These are phyloP conservation scores for Heliconius melpomene DNA, from an alignment of 1,140 invertebrate genomes.

Conservation along the genomic window DNA sequence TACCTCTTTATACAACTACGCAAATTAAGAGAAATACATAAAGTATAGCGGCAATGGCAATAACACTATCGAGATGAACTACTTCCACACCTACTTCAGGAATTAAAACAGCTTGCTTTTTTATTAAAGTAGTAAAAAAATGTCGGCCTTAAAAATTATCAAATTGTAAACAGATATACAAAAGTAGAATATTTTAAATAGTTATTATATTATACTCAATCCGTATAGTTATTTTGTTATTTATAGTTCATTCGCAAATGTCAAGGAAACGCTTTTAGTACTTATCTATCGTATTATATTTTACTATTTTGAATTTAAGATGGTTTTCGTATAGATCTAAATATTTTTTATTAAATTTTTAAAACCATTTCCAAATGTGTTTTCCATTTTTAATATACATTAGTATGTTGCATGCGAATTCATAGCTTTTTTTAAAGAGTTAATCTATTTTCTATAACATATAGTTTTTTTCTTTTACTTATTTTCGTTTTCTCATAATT, in stretches of 20 bases:
- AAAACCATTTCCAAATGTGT: too few relatives aligned
- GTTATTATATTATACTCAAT: slow-evolving; percentile 2
- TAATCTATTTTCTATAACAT: not conserved
- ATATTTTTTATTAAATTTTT: too few relatives aligned
- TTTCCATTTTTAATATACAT: not conserved
- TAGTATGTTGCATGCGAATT: not conserved
- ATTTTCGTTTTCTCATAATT: not conserved
- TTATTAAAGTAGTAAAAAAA: not conserved
- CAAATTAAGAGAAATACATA: too few relatives aligned
- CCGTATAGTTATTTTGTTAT: slow-evolving; percentile 21
- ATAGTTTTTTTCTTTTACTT: not conserved
- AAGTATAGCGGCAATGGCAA: too few relatives aligned
- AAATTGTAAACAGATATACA: not conserved
- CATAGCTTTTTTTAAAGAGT: not conserved
- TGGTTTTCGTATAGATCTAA: too few relatives aligned
- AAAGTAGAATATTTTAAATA: not conserved
- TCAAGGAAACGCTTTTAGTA: slow-evolving; percentile 24
- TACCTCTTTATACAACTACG: too few relatives aligned
- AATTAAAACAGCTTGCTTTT: too few relatives aligned
- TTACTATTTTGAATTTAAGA: not conserved
- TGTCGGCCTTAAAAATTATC: not conserved
- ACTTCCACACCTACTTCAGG: too few relatives aligned
- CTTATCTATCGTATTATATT: not conserved
- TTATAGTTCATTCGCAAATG: slow-evolving; percentile 24
- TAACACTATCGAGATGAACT: too few relatives aligned